phyloP scores from a whole-genome alignment of 2,888 invertebrate genomes.

The Amiota minor region DNA sequence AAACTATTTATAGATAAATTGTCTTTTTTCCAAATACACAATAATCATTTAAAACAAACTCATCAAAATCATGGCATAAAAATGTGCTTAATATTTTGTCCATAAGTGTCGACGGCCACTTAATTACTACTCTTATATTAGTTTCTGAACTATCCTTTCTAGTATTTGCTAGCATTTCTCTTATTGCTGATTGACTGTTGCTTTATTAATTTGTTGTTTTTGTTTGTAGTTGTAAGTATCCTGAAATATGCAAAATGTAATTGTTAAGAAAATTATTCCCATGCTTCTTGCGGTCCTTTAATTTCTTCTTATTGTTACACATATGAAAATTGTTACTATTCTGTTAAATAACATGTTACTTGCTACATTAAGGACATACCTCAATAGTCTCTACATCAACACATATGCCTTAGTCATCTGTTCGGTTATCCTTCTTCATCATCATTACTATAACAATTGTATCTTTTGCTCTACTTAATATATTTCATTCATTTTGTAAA shows the following conservation, averaged over 20 bases:
- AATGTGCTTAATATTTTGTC: no score
- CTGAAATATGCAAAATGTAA: constrained; percentile 37
- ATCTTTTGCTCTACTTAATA: no score
- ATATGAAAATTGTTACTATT: not conserved
- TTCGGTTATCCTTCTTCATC: not conserved
- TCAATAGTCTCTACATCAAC: not conserved
- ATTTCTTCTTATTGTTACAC: not conserved
- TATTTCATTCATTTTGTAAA: not conserved
- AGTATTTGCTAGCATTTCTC: not conserved
- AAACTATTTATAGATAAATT: no score
- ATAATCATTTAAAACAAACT: no score
- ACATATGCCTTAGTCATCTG: constrained; percentile 1
- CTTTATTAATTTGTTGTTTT: not conserved
- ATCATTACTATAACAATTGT: no score
- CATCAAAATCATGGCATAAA: no score
- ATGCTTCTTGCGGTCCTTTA: not conserved
- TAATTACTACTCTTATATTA: no score
- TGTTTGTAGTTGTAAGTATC: not conserved
- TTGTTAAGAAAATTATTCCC: constrained; percentile 34
- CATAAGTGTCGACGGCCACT: no score
- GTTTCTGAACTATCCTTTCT: no score
- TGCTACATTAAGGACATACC: constrained; percentile 3
- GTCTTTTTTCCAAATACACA: no score
- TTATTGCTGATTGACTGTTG: constrained; percentile 8
- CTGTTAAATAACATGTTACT: constrained; percentile 6